Conservation (phyloP, 1,140 invertebrate genomes). For the Drosophila subpulchrella region DNA sequence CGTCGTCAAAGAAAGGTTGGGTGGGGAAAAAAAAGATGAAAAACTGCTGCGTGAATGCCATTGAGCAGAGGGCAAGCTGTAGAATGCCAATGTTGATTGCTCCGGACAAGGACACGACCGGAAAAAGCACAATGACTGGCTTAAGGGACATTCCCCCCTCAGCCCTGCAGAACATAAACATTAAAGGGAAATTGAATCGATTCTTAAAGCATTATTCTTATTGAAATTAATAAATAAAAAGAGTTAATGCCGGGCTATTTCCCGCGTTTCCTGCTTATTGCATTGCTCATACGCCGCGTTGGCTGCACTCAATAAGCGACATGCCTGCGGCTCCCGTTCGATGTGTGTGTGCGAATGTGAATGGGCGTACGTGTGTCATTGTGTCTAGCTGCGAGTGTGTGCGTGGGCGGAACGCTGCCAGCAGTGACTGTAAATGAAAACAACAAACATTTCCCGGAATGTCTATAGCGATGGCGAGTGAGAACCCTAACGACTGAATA, state of each 20-base stretch:
- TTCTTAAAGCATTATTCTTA: constrained; percentile 21
- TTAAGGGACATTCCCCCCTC: constrained; percentile 23
- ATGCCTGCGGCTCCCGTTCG: constrained; percentile 14
- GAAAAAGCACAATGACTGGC: constrained; percentile 38
- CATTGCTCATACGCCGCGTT: constrained; percentile 34
- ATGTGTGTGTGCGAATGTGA: neutral
- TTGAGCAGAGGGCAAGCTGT: constrained; percentile 27
- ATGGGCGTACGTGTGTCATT: constrained; percentile 11
- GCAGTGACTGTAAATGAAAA: constrained; percentile 36
- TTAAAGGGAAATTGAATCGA: constrained; percentile 17
- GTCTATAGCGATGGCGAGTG: neutral
- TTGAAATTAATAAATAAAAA: constrained; percentile 49
- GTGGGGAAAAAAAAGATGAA: neutral
- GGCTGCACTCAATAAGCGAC: constrained; percentile 17
- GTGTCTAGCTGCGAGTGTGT: neutral
- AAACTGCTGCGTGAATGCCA: constrained; percentile 17
- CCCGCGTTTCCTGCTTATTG: constrained; percentile 7
- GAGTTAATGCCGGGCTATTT: constrained; percentile 2
- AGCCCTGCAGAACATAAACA: neutral
- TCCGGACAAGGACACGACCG: constrained; percentile 35
- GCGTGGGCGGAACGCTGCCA: neutral
- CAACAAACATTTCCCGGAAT: constrained; percentile 25
- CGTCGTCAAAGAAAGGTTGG: constrained; percentile 19
- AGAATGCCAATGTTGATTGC: constrained; percentile 59
- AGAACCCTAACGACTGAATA: neutral